Conservation (phyloP, 1,140 invertebrate genomes). For the Atta cephalotes region DNA sequence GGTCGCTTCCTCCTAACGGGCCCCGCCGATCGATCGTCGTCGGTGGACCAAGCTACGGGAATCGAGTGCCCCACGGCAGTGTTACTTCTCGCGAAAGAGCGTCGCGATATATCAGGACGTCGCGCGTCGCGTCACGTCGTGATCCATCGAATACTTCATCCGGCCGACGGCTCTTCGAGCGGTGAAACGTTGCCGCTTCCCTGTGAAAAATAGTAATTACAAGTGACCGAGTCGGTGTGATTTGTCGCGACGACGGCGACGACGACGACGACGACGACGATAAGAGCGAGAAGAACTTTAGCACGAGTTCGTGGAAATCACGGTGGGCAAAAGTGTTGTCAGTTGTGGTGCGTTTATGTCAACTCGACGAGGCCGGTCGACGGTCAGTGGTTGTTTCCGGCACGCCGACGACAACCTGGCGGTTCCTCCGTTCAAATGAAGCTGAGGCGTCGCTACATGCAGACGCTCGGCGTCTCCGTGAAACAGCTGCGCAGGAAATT, state of each 20-base stretch:
- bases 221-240: slow-evolving; percentile 11
- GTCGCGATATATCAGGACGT: not conserved
- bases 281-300: not conserved
- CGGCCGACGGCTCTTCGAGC: not conserved
- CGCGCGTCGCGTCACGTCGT: not conserved
- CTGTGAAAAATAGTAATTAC: not conserved
- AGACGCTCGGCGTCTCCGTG: slow-evolving; percentile 85
- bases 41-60: slow-evolving; percentile 34
- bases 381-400: slow-evolving; percentile 79
- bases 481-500: slow-evolving; percentile 84
- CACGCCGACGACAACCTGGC: slow-evolving; percentile 82
- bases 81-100: not conserved
- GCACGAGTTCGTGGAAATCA: slow-evolving; percentile 27
- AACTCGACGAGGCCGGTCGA: slow-evolving; percentile 78
- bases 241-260: slow-evolving; percentile 12
- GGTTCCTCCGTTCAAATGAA: slow-evolving; percentile 84
- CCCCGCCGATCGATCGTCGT: slow-evolving; percentile 58
- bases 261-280: not conserved
- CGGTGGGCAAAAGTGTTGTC: slow-evolving; percentile 41
- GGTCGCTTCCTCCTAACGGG: slow-evolving; percentile 64
- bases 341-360: slow-evolving; percentile 74
- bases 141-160: not conserved
- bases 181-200: not conserved
- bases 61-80: slow-evolving; percentile 5
- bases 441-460: slow-evolving; percentile 85